These are phyloP conservation scores for Frankliniella fusca DNA, from an alignment of 2,888 invertebrate species.

Conservation along the genomic window DNA sequence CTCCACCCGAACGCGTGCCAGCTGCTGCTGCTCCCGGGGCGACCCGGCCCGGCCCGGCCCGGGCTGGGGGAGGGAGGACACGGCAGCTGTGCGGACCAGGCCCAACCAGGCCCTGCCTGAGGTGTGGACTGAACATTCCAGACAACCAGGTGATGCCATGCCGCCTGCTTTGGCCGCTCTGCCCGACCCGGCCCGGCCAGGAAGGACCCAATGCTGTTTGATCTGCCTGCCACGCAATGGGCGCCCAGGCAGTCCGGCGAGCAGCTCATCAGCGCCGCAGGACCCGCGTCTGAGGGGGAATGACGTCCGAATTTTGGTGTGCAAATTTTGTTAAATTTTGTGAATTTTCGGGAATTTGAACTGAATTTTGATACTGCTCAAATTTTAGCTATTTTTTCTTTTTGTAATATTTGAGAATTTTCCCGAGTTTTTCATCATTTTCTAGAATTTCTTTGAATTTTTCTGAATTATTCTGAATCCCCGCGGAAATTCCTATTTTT, in stretches of 20 bases:
- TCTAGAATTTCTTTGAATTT: no score
- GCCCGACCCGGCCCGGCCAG: background rate
- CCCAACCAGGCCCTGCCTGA: background rate
- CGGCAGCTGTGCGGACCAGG: background rate
- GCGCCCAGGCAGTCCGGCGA: background rate
- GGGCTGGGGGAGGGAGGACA: background rate
- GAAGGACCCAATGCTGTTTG: background rate
- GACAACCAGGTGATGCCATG: background rate
- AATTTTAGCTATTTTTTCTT: no score
- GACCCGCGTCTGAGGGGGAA: background rate
- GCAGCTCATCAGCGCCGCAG: background rate
- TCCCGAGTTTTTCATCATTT: no score
- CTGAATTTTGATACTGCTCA: no score
- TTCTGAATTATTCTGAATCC: no score
- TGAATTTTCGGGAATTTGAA: background rate
- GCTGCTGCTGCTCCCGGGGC: background rate
- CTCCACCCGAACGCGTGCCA: conserved; percentile 2
- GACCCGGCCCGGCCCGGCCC: background rate
- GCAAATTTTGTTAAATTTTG: background rate
- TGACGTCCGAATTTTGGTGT: background rate
- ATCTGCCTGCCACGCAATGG: background rate
- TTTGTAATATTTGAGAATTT: no score
- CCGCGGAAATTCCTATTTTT: no score
- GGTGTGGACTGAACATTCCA: background rate
- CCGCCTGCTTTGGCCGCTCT: background rate